A percentile compares a stretch with the other conserved stretches of the same genome.
phyloP scores from a whole-genome alignment of 2,113 vertebrate genomes.

The Epinephelus cyanopodus region DNA sequence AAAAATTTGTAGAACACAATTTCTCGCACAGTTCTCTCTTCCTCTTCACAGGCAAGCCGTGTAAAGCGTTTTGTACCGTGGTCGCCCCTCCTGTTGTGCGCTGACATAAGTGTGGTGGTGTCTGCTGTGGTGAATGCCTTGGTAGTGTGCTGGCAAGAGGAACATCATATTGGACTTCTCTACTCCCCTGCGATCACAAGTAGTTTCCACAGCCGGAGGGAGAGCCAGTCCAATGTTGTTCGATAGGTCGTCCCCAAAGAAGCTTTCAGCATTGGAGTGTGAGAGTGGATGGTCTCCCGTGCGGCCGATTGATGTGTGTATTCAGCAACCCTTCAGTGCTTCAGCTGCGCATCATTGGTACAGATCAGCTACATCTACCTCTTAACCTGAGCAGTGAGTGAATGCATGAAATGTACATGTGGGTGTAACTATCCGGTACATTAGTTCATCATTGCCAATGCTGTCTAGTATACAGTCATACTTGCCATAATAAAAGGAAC shows the following conservation, averaged over 20 bases:
- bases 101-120: constrained; percentile 80
- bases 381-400: constrained; percentile 79
- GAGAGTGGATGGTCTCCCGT: constrained; percentile 73
- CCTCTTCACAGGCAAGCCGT: constrained; percentile 85
- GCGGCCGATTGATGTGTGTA: constrained; percentile 61
- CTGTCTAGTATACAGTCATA: constrained; percentile 27
- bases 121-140: constrained; percentile 81
- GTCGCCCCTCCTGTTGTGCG: constrained; percentile 72
- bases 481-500: not conserved
- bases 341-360: constrained; percentile 57
- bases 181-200: constrained; percentile 73
- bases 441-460: constrained; percentile 32
- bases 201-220: constrained; percentile 74
- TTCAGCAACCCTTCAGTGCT: constrained; percentile 59
- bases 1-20: constrained; percentile 71
- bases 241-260: constrained; percentile 77
- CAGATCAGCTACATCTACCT: constrained; percentile 74
- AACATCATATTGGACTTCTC: constrained; percentile 75
- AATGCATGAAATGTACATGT: constrained; percentile 81
- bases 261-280: constrained; percentile 72
- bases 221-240: constrained; percentile 73
- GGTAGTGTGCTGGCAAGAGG: constrained; percentile 80
- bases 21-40: constrained; percentile 86
- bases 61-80: constrained; percentile 76
- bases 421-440: constrained; percentile 80